These are phyloP conservation scores for Pseudochirops corinnae DNA, from an alignment of 2,797 vertebrate species.

Conservation along the genomic window DNA sequence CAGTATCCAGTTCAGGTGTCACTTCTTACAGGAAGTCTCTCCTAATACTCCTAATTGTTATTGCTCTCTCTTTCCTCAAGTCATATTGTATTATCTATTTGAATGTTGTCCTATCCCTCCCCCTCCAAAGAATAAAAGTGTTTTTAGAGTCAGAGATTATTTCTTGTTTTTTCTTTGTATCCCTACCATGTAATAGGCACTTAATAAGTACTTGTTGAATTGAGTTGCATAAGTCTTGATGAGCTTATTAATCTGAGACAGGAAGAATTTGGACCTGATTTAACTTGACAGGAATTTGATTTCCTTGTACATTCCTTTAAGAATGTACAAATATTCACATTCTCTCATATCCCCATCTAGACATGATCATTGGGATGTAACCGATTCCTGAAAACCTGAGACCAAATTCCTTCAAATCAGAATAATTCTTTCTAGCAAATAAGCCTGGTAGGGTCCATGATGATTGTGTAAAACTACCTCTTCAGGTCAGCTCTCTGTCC, in stretches of 20 bases:
- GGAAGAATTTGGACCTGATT: neutral
- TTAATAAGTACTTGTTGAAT: neutral
- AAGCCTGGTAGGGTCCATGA: neutral
- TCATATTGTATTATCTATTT: neutral
- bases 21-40: neutral
- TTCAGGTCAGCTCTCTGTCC: neutral
- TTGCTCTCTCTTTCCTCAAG: neutral
- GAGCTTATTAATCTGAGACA: constrained; percentile 15
- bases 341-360: neutral
- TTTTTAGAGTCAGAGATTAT: neutral
- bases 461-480: neutral
- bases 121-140: neutral
- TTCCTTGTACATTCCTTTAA: neutral
- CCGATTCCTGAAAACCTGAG: neutral
- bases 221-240: constrained; percentile 38
- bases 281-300: neutral
- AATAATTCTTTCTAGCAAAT: neutral
- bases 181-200: neutral
- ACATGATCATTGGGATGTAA: neutral
- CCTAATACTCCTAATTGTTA: neutral
- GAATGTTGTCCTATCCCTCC: neutral
- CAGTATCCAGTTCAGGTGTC: neutral
- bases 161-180: neutral
- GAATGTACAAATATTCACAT: neutral
- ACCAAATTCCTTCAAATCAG: neutral